Evolutionary conservation across 1,140 invertebrate genomes (phyloP).

Genomic region (Pomacea maculata): DNA sequence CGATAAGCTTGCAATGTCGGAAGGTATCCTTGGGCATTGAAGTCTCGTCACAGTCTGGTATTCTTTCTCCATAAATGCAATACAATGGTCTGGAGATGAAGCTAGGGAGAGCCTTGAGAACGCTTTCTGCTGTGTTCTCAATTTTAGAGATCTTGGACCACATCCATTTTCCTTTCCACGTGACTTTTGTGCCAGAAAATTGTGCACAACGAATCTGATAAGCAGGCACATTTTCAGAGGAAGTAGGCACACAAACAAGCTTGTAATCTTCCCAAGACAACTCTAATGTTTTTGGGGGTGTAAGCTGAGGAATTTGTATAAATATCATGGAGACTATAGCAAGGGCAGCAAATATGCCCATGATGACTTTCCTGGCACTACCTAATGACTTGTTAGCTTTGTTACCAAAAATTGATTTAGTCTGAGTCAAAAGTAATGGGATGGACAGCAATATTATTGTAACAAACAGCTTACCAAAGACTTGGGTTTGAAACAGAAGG

Average conservation of each 20-base stretch:
- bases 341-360: slow-evolving; percentile 51
- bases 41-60: slow-evolving; percentile 40
- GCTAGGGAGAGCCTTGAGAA: slow-evolving; percentile 46
- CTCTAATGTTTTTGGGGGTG: slow-evolving; percentile 23
- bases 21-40: slow-evolving; percentile 29
- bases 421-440: slow-evolving; percentile 50
- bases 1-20: slow-evolving; percentile 45
- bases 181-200: slow-evolving; percentile 47
- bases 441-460: slow-evolving; percentile 46
- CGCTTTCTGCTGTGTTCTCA: slow-evolving; percentile 47
- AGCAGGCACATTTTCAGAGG: slow-evolving; percentile 21
- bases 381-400: slow-evolving; percentile 42
- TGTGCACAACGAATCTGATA: slow-evolving; percentile 43
- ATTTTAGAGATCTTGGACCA: slow-evolving; percentile 46
- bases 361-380: slow-evolving; percentile 47
- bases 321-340: slow-evolving; percentile 53
- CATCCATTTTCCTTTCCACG: slow-evolving; percentile 44
- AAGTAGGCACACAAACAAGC: slow-evolving; percentile 34
- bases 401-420: slow-evolving; percentile 49
- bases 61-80: slow-evolving; percentile 52
- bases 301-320: slow-evolving; percentile 40
- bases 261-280: slow-evolving; percentile 45
- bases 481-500: slow-evolving; percentile 42
- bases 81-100: slow-evolving; percentile 48
- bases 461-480: slow-evolving; percentile 54